Evolutionary conservation across 2,797 vertebrate species (phyloP), one percentile per base, ranked within the genome.

Genomic region (Anas acuta): DNA sequence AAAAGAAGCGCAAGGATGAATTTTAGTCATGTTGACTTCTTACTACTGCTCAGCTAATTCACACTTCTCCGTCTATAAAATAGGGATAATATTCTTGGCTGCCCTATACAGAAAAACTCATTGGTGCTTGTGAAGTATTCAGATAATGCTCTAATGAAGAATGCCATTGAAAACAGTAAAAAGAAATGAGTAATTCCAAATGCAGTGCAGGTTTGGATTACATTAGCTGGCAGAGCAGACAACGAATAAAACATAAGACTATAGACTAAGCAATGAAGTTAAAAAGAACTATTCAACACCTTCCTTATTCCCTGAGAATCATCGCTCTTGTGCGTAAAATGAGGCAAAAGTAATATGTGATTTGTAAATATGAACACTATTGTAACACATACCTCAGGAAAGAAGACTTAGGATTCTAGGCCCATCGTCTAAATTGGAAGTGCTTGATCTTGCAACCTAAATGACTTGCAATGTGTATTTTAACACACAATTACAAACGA

Each of bases 121-220:
- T 1, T 5, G 2, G 17, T 58, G 41, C 35, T 37, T 67, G 39
- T 37, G 43, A 91, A 86, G 64, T 64, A 87, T 41, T 91, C 7
- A 88, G n/a, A 28, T 60, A 93, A 87, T 77, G 79, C 67, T 71
- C 8, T 41, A 91, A 84, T 57, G 77, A 96, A 83, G 49, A 92
- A 90, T 58, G 33, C 8, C 35, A 57, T 3, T 84, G 80, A 88
- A 95, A 90, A 90, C 37, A 73, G 35, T 76, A 92, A 88, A 93
- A 86, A 67, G 9, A 89, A 83, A 89, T 66, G 22, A 94, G 66
- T 74, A 74, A 92, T 88, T 92, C 49, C 72, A 84, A 89, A 70
- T 26, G 66, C 43, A 84, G 19, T 32, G 47, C 53, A 91, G 62
- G 77, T 87, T 91, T 93, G 60, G 79, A 91, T 64, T 88, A n/a